Evolutionary conservation across 2,113 vertebrate genomes (phyloP).

Genomic region (Heliornis fulica): DNA sequence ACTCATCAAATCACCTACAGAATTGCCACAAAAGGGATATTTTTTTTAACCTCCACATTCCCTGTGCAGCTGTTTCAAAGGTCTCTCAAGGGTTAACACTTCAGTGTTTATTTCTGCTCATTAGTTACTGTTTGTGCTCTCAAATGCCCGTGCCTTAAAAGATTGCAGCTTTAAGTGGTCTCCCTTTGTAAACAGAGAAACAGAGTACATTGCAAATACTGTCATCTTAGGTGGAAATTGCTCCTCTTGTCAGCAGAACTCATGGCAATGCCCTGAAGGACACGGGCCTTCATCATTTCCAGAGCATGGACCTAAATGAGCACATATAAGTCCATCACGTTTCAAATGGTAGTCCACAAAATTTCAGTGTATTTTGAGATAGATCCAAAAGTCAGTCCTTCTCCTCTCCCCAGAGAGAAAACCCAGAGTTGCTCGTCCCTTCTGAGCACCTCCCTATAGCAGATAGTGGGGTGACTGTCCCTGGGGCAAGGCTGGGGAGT

Average conservation of each 20-base stretch:
- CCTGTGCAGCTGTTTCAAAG: not conserved
- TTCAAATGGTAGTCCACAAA: not conserved
- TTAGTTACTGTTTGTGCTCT: not conserved
- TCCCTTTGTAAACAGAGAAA: not conserved
- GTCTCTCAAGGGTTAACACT: conserved; percentile 23
- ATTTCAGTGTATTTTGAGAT: not conserved
- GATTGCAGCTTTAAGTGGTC: not conserved
- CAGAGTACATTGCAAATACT: not conserved
- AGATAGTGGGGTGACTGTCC: not conserved
- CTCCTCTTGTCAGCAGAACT: not conserved
- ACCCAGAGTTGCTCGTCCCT: not conserved
- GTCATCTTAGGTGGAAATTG: not conserved
- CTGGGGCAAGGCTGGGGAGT: not conserved
- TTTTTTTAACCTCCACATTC: not conserved
- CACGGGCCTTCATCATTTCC: not conserved
- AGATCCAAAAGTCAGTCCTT: not conserved
- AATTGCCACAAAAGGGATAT: not conserved
- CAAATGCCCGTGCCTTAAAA: not conserved
- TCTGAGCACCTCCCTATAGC: not conserved
- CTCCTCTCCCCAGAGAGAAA: not conserved
- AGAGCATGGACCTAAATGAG: not conserved
- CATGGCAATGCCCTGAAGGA: not conserved
- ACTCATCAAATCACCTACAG: not conserved
- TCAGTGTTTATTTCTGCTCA: not conserved
- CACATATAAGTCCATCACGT: rapidly evolving